Evolutionary conservation across 2,113 vertebrate genomes (phyloP), one percentile per base, ranked within the genome.

Genomic region (Menura novaehollandiae): DNA sequence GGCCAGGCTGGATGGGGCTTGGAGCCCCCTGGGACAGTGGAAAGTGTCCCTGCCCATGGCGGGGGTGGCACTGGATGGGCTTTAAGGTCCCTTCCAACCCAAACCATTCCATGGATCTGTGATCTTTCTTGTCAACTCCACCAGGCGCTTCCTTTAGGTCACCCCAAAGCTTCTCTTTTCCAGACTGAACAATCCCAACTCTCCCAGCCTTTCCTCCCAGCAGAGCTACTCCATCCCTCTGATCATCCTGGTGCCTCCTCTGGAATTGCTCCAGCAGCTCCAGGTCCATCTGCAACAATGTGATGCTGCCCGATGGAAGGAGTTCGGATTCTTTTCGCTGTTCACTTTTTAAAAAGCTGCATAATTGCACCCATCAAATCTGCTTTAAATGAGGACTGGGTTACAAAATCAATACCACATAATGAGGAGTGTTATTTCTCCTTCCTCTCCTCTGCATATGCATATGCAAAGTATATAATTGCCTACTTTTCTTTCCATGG

Each of bases 401-500:
- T 97, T 88, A 85, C 84, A 93, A 94, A 96, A 89, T 94, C 92
- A 96, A 91, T 93, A 56, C 69, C 83, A 75, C 88, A 75, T 94
- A 91, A 97, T 89, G 85, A 91, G 84, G 52, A 91, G 64, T 26
- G 77, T 96, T 94, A 78, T 88, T 94, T 91, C 66, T 93, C 56
- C 88, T 94, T 96, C 91, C 72, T 89, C 80, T 89, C 68, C 56
- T 91, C 85, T 47, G 73, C 77, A 87, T 95, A 85, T 91, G 89
- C 75, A 94, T 92, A 93, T 94, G 81, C 90, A 93, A 96, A 95
- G 49, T 81, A 51, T 75, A 78, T 93, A 94, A 94, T 94, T 94
- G 81, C 92, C 63, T 75, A 72, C 47, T 93, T 94, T 93, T 85
- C 85, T 85, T 78, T 82, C 88, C 44, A 20, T n/a, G 90, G 92